Base-by-base conservation (phyloP, 2,113 vertebrate species). In the Mohoua ochrocephala region DNA sequence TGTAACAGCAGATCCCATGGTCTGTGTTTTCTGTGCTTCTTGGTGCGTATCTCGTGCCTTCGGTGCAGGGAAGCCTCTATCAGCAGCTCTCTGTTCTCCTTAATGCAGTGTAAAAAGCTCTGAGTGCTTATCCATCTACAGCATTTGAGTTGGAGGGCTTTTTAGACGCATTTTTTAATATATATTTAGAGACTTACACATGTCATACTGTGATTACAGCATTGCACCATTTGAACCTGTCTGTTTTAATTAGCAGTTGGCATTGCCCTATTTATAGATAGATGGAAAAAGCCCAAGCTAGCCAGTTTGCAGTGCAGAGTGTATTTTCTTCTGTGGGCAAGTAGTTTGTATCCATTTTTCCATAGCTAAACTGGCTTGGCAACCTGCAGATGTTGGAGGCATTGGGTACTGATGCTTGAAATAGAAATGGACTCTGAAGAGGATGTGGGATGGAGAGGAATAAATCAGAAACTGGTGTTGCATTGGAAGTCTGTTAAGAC, bases 331-430 rank as follows among this genome's bases (percentile, higher is more conserved):
- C n/a, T 63, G 24, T 78, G 96, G 75, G 87, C 79, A 68, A 86
- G 69, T 64, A 70, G 35, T 50, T 95, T 17, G 1, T 52, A 87
- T 70, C 90, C 83, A 63, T 96, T 96, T 97, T 95, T 91, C 71
- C 44, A 30, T 33, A 56, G 41, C 59, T 92, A 60, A 94, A 91
- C 35, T 68, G 56, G 47, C 83, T 83, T 96, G 96, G 92, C 96
- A 96, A 92, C 75, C 68, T 94, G 79, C 95, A 97, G 96, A 96
- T 96, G 95, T 69, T 96, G 64, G 86, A 93, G 59, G 83, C 52
- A 8, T 63, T 91, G 88, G 68, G 83, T 95, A 92, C 60, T 94
- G 96, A 78, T 95, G 96, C 95, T 94, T 97, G 95, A 96, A 96
- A 96, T 94, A 87, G 93, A 87, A 96, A 75, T 64, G 90, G 88